These are phyloP conservation scores for Taeniopygia guttata DNA, from an alignment of 2,797 vertebrate genomes.

Conservation along the genomic window DNA sequence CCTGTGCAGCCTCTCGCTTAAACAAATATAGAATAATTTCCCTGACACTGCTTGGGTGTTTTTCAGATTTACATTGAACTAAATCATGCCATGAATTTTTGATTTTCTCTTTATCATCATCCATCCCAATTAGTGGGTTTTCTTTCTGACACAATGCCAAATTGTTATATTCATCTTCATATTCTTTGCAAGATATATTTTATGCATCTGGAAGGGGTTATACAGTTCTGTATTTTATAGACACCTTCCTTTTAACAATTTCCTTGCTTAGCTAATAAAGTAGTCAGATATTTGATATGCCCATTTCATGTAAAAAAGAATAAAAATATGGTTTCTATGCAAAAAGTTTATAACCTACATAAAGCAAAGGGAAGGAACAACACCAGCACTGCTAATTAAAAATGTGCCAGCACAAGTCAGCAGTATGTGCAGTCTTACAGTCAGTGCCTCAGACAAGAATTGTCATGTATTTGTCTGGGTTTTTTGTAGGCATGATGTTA, in stretches of 20 bases:
- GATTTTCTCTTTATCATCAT: background rate
- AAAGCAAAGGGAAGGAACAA: background rate
- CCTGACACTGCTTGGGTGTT: background rate
- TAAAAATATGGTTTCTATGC: background rate
- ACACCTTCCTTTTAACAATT: background rate
- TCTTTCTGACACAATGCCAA: background rate
- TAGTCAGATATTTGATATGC: background rate
- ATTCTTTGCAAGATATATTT: background rate
- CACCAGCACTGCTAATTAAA: background rate
- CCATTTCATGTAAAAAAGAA: background rate
- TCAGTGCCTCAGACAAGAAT: background rate
- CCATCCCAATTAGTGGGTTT: background rate
- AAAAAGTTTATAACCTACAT: background rate
- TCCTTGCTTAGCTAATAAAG: background rate
- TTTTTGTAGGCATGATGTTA: background rate
- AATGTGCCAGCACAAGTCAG: background rate
- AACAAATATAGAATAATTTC: constrained; percentile 22
- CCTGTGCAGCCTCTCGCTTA: background rate
- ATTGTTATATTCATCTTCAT: background rate
- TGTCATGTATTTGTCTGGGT: background rate
- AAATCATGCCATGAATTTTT: background rate
- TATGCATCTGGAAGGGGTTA: background rate
- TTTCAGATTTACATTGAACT: background rate
- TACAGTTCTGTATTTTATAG: background rate
- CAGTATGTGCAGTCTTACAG: background rate